These are phyloP conservation scores for Petrolisthes manimaculis DNA, from an alignment of 2,888 invertebrate genomes.

Conservation along the genomic window DNA sequence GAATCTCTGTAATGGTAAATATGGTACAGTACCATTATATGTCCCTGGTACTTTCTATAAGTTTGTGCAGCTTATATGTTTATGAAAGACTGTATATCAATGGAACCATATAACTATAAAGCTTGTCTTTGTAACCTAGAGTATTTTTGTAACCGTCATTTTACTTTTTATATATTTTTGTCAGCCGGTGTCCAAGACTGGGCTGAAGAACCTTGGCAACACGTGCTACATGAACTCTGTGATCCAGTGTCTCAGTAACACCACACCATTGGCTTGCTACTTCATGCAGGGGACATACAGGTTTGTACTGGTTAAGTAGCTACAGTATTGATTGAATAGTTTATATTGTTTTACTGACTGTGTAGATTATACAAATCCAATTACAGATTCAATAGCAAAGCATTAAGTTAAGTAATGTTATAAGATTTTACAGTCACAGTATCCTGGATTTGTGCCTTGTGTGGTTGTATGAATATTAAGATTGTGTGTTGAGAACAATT, in stretches of 20 bases:
- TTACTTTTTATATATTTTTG: not conserved
- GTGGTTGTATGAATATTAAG: too few species aligned
- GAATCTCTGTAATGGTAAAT: too few species aligned
- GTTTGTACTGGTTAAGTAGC: slow-evolving; percentile 66
- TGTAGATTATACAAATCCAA: too few species aligned
- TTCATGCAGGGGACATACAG: slow-evolving; percentile 80
- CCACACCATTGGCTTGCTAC: slow-evolving; percentile 81
- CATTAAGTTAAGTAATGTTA: not conserved
- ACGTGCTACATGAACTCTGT: slow-evolving; percentile 98
- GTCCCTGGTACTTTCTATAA: too few species aligned
- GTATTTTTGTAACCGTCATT: too few species aligned
- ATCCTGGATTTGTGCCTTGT: too few species aligned
- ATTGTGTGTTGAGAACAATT: too few species aligned
- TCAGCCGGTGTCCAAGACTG: slow-evolving; percentile 75
- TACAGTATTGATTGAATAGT: not conserved
- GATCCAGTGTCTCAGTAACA: slow-evolving; percentile 91
- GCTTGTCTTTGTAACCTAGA: too few species aligned
- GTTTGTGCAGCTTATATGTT: too few species aligned
- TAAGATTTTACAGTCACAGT: not conserved
- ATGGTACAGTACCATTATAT: too few species aligned
- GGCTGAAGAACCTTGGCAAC: slow-evolving; percentile 92
- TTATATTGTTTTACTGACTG: not conserved
- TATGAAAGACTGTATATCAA: too few species aligned
- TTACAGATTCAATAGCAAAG: not conserved
- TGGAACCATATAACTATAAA: too few species aligned